Base-by-base conservation (phyloP, 2,888 invertebrate species). In the Cephus spinipes region DNA sequence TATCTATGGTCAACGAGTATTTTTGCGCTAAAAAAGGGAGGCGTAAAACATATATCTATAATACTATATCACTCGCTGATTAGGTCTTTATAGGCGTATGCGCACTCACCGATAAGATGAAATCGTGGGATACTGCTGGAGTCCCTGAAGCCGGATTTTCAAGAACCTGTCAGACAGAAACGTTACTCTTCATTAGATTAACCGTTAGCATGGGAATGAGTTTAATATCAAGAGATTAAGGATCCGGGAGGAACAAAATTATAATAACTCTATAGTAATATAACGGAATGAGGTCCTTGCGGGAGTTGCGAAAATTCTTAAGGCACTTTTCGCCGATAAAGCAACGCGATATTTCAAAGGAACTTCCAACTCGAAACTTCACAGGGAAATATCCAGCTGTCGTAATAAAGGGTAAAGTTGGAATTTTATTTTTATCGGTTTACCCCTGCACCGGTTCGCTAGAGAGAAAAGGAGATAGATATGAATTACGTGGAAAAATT, bases 141-240 rank as follows among this genome's bases (percentile, higher is more conserved):
- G 71, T 34, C 32, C 71, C 23, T 12, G 12, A 9, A 12, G 32
- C 71, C 15, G 71, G 71, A 71, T 32, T 71, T 71, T 71, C 71
- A 33, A 71, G 33, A 71, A 30, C 71, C 71, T 71, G 71, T 71
- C 33, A 1, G 71, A 30, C 31, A 71, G 32, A 71, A 31, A 30
- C 71, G 33, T 71, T 34, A 71, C 32, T 71, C 71, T 71, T 31
- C 33, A 71, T 71, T 71, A 71, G 71, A 71, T 32, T 55, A 55
- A 55, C 55, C 55, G 55, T 55, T 23, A 55, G 55, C 55, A 55
- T 55, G 55, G 55, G 55, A 55, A 55, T 55, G 55, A 55, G 55
- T 55, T 55, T 55, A 55, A 55, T 55, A 55, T 23, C 55, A 55
- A 9, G 23, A 55, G 55, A 55, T 55, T 55, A 55, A 55, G 55